Evolutionary conservation across 2,888 invertebrate genomes (phyloP), one percentile per base, ranked within the genome.

Genomic region (Ceraclea dissimilis): DNA sequence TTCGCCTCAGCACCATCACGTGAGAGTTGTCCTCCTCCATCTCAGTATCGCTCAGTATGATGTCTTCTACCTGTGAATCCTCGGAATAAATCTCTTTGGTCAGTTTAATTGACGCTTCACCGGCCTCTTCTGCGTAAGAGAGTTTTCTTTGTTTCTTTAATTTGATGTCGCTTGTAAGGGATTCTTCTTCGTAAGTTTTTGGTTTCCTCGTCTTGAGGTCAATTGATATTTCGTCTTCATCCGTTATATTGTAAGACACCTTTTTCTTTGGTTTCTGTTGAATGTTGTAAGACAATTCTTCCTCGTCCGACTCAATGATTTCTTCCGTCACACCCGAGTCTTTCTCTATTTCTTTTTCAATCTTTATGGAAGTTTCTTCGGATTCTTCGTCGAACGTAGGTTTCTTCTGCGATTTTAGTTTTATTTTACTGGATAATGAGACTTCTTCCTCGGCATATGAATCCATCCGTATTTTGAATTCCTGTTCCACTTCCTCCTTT

Each of bases 401-500:
- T 53, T 84, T 84, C 62, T 83, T 83, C 54, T 80, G 83, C 65
- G 86, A 88, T 69, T 86, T 89, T 6, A 91, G 66, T 71, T 86
- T 88, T 1, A 91, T 85, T 71, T 88, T 90, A 57, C 89, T 87
- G 2, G 88, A 85, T 85, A 91, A 86, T 6, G 89, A 88, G 64
- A 91, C 86, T 73, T 91, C 90, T 76, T 91, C 91, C 73, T 90
- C 91, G 43, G 89, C 90, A 68, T 91, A 91, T 0, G 89, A 87
- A 71, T 91, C 88, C 60, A 91, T 72, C 10, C 88, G 86, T 63
- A 92, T 90, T 70, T 87, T 90, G 68, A 92, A 92, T 72, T 92
- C 92, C 74, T 92, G 92, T 67, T 92, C 91, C n/a, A 92, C 88
- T 65, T 90, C 88, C 76, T 91, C 90, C 70, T 88, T 88, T 0